These are phyloP conservation scores for Acrossocheilus fasciatus DNA, from an alignment of 2,797 vertebrate species.

Conservation along the genomic window DNA sequence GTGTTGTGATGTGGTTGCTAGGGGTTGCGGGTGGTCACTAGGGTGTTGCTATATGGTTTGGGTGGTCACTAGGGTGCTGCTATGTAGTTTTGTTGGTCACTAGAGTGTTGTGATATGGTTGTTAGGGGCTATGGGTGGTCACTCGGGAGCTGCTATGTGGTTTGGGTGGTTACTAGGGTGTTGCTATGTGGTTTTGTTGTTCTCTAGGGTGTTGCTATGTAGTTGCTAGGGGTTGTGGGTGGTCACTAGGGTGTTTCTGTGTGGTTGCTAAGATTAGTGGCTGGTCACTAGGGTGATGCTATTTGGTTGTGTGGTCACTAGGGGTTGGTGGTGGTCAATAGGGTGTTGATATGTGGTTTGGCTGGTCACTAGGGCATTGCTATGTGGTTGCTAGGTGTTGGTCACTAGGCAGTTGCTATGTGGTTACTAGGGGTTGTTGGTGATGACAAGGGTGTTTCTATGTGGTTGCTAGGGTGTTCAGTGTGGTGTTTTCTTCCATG, in stretches of 20 bases:
- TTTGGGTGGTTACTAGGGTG: neutral
- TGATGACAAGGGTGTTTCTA: neutral
- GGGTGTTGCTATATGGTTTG: neutral
- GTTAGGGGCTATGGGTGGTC: rapidly evolving
- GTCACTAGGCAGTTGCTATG: neutral
- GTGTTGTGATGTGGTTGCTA: neutral
- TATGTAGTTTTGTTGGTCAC: neutral
- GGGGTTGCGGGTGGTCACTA: too few relatives aligned
- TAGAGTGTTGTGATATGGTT: neutral
- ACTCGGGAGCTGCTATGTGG: neutral
- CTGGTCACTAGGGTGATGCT: neutral
- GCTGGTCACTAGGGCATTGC: neutral
- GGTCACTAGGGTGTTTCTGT: neutral
- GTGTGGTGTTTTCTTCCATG: neutral
- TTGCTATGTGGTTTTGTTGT: neutral
- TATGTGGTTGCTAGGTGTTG: neutral
- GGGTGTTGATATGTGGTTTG: neutral
- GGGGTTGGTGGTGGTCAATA: too few relatives aligned
- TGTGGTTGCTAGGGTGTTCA: neutral
- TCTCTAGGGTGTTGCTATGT: neutral
- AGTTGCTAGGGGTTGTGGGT: neutral
- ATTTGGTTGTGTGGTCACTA: neutral
- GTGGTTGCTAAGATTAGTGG: neutral
- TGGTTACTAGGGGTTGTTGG: neutral
- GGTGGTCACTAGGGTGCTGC: neutral